A percentile compares a stretch with the other conserved stretches of the same genome.
phyloP scores from a whole-genome alignment of 1,140 invertebrate genomes.

The Phymorhynchus buccinoides region DNA sequence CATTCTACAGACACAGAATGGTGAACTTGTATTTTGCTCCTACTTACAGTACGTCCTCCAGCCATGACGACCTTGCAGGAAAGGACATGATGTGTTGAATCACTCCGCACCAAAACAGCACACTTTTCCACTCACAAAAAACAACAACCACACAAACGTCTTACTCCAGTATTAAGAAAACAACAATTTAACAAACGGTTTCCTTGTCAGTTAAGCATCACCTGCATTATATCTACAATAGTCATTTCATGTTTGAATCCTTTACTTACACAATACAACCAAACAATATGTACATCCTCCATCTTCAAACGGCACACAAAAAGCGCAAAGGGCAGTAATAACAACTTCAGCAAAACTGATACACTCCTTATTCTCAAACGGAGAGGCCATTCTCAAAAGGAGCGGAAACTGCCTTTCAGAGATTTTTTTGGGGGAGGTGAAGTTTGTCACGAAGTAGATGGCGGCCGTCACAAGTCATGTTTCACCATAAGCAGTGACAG shows the following conservation, averaged over 20 bases:
- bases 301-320: too few species aligned
- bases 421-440: not conserved
- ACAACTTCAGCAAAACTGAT: too few species aligned
- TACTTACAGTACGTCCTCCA: slow-evolving; percentile 3
- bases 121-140: not conserved
- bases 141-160: not conserved
- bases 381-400: not conserved
- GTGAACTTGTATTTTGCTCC: too few species aligned
- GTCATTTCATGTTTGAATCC: too few species aligned
- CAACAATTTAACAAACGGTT: too few species aligned
- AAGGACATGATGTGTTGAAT: not conserved
- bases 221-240: too few species aligned
- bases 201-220: too few species aligned
- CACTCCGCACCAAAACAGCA: not conserved
- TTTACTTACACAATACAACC: not conserved
- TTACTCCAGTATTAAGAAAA: not conserved
- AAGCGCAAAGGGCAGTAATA: too few species aligned
- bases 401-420: not conserved
- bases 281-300: not conserved
- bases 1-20: too few species aligned
- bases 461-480: not conserved
- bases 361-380: not conserved
- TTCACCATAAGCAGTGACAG: not conserved
- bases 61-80: not conserved
- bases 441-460: not conserved